Evolutionary conservation across 2,113 vertebrate species (phyloP), one percentile per base, ranked within the genome.

Genomic region (Collichthys lucidus): DNA sequence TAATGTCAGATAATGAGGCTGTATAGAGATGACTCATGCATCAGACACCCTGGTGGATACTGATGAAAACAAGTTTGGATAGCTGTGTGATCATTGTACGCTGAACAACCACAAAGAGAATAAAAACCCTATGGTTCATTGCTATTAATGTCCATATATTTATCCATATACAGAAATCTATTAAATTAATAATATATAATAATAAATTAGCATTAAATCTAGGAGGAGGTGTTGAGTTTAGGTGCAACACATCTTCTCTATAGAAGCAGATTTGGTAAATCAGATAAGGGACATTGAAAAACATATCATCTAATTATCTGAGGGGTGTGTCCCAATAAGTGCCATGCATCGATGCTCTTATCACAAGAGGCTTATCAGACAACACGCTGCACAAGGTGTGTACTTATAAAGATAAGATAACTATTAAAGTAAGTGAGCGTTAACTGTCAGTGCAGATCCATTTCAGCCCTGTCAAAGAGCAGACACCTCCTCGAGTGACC

Each of bases 21-120:
- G 71, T 65, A 62, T 19, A 52, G 70, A 55, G 84, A 87, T 92
- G 92, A 93, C 76, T 93, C 92, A 91, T 85, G 22, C 80, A 67
- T 82, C 52, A 76, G 24, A 63, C 42, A 67, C 80, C 70, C 68
- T 60, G 50, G 14, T 74, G 44, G 59, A 70, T 0, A n/a, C 59
- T 71, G 50, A 26, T 75, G 66, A 76, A 81, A 87, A 77, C 16
- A 52, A 26, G 62, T 65, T 16, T 49, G 29, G 12, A 57, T 31
- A 61, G 49, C 59, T 55, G 42, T 26, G 59, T 53, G 65, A 74
- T 70, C 71, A 65, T 4, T 11, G 1, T 40, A 12, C 57, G 14
- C 29, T 6, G 52, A 79, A 75, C 67, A 85, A 46, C n/a, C n/a
- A 67, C 53, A 50, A 68, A 17, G 5, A 29, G 3, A 53, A 49